Percentiles rank a stretch among this genome's conserved stretches.
phyloP scores from a whole-genome alignment of 2,888 invertebrate genomes.

The Lasioglossum calceatum region DNA sequence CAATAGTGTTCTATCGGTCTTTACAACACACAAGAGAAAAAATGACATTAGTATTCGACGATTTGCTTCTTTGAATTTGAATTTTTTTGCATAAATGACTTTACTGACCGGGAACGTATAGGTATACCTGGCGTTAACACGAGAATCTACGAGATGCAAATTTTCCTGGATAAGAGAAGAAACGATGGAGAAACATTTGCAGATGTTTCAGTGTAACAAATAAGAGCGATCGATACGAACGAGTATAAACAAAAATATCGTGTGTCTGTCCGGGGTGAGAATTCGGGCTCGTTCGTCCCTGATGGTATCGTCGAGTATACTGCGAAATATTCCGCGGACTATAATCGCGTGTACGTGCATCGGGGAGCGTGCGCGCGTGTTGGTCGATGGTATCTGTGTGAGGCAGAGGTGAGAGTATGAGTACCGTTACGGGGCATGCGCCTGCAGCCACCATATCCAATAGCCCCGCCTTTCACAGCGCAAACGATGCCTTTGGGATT shows the following conservation, averaged over 20 bases:
- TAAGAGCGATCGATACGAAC: neutral
- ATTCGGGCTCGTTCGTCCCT: constrained; percentile 49
- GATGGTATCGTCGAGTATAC: constrained; percentile 59
- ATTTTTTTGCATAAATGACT: neutral
- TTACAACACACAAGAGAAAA: neutral
- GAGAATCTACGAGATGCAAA: neutral
- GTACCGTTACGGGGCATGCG: constrained; percentile 81
- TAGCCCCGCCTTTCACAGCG: constrained; percentile 77
- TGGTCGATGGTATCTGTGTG: constrained; percentile 58
- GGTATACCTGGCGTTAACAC: neutral
- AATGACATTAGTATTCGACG: neutral
- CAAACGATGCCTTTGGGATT: constrained; percentile 82
- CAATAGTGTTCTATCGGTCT: neutral
- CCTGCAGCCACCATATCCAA: constrained; percentile 70
- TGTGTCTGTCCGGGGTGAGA: constrained; percentile 46
- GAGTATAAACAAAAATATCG: neutral
- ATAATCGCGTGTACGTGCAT: constrained; percentile 63
- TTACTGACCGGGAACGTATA: neutral
- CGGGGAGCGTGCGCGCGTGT: constrained; percentile 27
- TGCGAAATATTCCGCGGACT: constrained; percentile 69
- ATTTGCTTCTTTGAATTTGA: neutral
- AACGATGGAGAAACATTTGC: neutral
- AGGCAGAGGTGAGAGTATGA: constrained; percentile 71
- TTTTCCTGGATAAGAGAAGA: neutral
- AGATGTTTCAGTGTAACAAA: neutral